Evolutionary conservation across 2,113 vertebrate species (phyloP), one percentile per base, ranked within the genome.

Genomic region (Coryphaenoides rupestris): DNA sequence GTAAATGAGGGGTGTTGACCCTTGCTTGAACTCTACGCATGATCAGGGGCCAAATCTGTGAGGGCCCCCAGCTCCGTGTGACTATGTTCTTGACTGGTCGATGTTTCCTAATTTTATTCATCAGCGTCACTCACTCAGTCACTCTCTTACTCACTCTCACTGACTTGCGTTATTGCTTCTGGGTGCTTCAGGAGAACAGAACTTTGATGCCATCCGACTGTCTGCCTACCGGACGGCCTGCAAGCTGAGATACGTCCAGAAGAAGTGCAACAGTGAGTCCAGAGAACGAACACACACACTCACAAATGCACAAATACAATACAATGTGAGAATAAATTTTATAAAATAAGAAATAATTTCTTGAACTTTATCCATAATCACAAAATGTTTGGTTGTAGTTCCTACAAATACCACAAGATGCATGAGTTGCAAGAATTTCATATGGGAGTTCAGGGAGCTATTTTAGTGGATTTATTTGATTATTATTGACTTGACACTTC

Each of bases 151-250:
- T 19, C 19, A 19, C 58, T 47, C 28, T 22, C 19, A 15, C 58
- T 60, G 9, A 16, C 2, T 10, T 52, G 15, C 45, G 49, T 64
- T 15, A 69, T 62, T 17, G 66, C 33, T 72, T 12, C 33, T 40
- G 7, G 9, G 6, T 6, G 33, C 69, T 1, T 52, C 80, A 99
- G 96, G 85, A 72, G 92, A 94, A 2, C 92, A 98, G 90, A 94
- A 98, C 85, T 93, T 96, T 17, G 95, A 99, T 50, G 90, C 90
- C 70, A 97, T 99, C 84, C 83, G 93, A 63, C 93, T 98, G 0
- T 98, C 95, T 4, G 94, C 96, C 0, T 98, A 99, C 22, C 92
- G 95, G 62, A 98, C 95, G 1, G 93, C 94, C 77, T 99, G 96
- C 81, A 99, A 99, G 68, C 92, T 99, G 77, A 84, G 95, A 76